A percentile compares a stretch with the other conserved stretches of the same genome.
Conservation (phyloP, 2,113 vertebrate species). For the Sterrhoptilus dennistouni region DNA sequence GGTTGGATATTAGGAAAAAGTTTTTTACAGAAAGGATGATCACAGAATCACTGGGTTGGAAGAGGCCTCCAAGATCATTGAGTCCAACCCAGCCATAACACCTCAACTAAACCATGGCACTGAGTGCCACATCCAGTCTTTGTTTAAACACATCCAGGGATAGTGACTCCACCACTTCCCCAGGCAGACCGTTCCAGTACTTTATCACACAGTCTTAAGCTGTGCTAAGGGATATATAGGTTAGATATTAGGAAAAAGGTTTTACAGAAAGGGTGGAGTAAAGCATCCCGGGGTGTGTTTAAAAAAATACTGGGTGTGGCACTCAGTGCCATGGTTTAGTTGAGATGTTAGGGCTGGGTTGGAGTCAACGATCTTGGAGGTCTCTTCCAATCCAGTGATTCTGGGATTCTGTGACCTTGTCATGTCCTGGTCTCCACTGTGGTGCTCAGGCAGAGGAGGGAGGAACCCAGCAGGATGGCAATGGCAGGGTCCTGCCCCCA, state of each 20-base stretch:
- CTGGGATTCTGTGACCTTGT: rapidly evolving
- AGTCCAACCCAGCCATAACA: too few relatives aligned
- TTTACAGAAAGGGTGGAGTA: too few relatives aligned
- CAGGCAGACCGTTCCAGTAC: too few relatives aligned
- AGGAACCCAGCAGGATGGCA: not conserved
- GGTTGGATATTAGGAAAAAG: not conserved
- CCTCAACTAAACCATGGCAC: too few relatives aligned
- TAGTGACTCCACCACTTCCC: too few relatives aligned
- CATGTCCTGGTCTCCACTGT: not conserved
- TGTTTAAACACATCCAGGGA: too few relatives aligned
- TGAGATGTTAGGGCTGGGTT: not conserved
- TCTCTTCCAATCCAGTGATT: not conserved
- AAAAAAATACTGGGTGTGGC: not conserved
- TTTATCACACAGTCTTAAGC: too few relatives aligned
- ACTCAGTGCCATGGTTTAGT: not conserved
- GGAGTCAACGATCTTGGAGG: not conserved
- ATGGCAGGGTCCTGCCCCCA: not conserved
- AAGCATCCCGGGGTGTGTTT: not conserved
- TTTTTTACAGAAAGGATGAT: not conserved
- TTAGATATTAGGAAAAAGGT: too few relatives aligned
- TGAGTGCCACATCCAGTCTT: too few relatives aligned
- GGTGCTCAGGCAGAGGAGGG: not conserved
- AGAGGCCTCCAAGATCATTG: too few relatives aligned
- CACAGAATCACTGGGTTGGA: too few relatives aligned
- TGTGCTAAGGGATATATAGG: too few relatives aligned